phyloP scores from a whole-genome alignment of 2,113 vertebrate genomes.

The rat (Rattus norvegicus) region GRCr8 NC_086022.1:135141501-135142000 shows the following conservation, averaged over 20 bases:
- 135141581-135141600: background rate
- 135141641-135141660: background rate
- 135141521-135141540: background rate
- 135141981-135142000: background rate
- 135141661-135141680: background rate
- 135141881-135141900: background rate
- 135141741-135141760: background rate
- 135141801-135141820: background rate
- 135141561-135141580: too few species aligned
- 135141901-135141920: background rate
- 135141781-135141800: background rate
- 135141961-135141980: background rate
- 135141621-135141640: background rate
- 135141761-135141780: background rate
- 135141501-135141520: background rate
- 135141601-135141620: background rate
- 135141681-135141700: background rate
- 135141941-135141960: background rate
- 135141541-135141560: background rate
- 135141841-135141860: background rate
- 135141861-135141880: background rate
- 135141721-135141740: background rate
- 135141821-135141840: background rate
- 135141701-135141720: background rate
- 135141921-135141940: background rate